Percentiles rank a stretch among this genome's conserved stretches.
phyloP scores from a whole-genome alignment of 2,888 invertebrate species.

The Synanthedon tipuliformis region DNA sequence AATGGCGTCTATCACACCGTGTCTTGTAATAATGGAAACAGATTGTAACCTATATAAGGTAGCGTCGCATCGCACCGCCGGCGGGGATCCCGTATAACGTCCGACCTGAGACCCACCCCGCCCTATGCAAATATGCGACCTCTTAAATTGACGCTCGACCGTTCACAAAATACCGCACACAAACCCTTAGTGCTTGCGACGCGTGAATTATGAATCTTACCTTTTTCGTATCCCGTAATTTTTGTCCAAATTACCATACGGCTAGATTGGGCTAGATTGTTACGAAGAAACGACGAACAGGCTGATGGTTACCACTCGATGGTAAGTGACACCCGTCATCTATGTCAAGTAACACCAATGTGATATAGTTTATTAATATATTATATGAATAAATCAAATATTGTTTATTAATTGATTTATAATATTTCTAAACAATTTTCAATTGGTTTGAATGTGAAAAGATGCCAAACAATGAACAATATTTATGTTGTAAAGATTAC shows the following conservation, averaged over 20 bases:
- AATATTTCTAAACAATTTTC: too few relatives aligned
- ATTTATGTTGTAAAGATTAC: too few relatives aligned
- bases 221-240: not conserved
- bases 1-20: constrained; percentile 1
- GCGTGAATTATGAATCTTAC: not conserved
- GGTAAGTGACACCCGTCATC: too few relatives aligned
- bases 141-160: constrained; percentile 14
- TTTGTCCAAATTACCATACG: not conserved
- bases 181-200: not conserved
- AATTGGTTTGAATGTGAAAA: too few relatives aligned
- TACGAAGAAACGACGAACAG: too few relatives aligned
- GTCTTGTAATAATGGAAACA: constrained; percentile 17
- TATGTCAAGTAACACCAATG: too few relatives aligned
- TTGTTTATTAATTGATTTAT: too few relatives aligned
- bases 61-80: constrained; percentile 31
- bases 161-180: not conserved
- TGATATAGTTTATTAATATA: too few relatives aligned
- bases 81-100: constrained; percentile 23
- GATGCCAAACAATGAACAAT: too few relatives aligned
- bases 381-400: too few relatives aligned
- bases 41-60: constrained; percentile 26
- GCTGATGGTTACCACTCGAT: too few relatives aligned
- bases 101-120: constrained; percentile 20
- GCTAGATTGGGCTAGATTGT: too few relatives aligned
- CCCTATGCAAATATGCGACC: constrained; percentile 62